phyloP scores from a whole-genome alignment of 1,140 invertebrate species.

The Eumaeus atala region DNA sequence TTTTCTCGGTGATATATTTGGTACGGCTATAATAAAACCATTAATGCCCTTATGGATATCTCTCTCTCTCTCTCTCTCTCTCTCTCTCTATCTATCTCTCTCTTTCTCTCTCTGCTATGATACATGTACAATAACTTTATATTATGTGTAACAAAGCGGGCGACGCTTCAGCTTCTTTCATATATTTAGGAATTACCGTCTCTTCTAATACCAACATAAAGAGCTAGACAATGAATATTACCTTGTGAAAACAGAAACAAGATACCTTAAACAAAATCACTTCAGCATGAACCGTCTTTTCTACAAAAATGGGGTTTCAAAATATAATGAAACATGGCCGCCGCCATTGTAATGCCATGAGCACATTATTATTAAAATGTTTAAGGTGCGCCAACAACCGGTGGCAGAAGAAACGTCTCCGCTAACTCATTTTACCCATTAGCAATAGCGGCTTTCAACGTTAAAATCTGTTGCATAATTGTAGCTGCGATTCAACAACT shows the following conservation, averaged over 20 bases:
- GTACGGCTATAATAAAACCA: too few relatives aligned
- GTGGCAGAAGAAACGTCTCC: constrained; percentile 4
- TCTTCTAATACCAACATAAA: neutral
- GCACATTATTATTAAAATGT: constrained; percentile 18
- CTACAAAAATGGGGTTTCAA: constrained; percentile 1
- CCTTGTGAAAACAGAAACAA: neutral
- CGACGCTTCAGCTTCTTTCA: too few relatives aligned
- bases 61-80: too few relatives aligned
- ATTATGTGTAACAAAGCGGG: too few relatives aligned
- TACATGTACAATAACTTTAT: too few relatives aligned
- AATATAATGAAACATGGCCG: constrained; percentile 15
- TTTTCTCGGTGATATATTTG: too few relatives aligned
- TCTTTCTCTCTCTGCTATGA: too few relatives aligned
- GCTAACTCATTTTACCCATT: constrained; percentile 15
- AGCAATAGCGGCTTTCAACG: constrained; percentile 13
- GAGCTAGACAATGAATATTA: constrained; percentile 6
- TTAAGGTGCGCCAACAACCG: constrained; percentile 15
- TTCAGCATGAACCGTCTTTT: constrained; percentile 6
- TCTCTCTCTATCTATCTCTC: too few relatives aligned
- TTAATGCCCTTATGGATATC: too few relatives aligned
- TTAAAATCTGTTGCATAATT: constrained; percentile 11
- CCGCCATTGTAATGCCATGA: constrained; percentile 10
- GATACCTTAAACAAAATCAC: constrained; percentile 8
- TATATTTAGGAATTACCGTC: neutral
- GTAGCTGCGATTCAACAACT: constrained; percentile 6